Conservation (phyloP, 2,797 vertebrate species). For the Cephalopachus bancanus region DNA sequence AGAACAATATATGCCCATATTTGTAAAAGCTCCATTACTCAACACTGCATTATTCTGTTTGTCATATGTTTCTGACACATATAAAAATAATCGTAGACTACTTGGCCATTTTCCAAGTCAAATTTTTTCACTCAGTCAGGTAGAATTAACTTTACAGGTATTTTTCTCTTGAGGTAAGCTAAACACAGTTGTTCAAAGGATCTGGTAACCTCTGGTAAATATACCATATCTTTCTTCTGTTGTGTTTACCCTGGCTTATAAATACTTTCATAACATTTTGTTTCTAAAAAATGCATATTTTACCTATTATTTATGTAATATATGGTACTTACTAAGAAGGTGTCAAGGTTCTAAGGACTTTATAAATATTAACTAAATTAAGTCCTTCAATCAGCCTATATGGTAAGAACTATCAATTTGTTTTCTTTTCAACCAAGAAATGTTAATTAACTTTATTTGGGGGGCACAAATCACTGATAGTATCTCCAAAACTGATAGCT, state of each 20-base stretch:
- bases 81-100: neutral
- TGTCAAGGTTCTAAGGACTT: neutral
- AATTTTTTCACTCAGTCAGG: neutral
- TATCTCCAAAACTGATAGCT: neutral
- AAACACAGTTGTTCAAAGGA: neutral
- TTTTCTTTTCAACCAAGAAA: slow-evolving; percentile 17
- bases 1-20: neutral
- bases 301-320: neutral
- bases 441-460: neutral
- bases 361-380: slow-evolving; percentile 1
- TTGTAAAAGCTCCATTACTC: neutral
- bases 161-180: neutral
- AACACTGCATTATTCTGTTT: neutral
- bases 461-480: no score
- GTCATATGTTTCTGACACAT: neutral
- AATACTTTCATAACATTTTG: neutral
- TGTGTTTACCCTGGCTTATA: neutral
- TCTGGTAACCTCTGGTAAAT: neutral
- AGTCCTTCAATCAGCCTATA: neutral
- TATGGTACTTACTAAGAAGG: neutral
- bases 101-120: neutral
- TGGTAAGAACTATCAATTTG: neutral
- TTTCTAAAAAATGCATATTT: neutral
- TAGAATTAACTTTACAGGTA: neutral
- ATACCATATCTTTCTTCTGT: neutral